Evolutionary conservation across 2,888 invertebrate species (phyloP).

Genomic region (Tiphia femorata): DNA sequence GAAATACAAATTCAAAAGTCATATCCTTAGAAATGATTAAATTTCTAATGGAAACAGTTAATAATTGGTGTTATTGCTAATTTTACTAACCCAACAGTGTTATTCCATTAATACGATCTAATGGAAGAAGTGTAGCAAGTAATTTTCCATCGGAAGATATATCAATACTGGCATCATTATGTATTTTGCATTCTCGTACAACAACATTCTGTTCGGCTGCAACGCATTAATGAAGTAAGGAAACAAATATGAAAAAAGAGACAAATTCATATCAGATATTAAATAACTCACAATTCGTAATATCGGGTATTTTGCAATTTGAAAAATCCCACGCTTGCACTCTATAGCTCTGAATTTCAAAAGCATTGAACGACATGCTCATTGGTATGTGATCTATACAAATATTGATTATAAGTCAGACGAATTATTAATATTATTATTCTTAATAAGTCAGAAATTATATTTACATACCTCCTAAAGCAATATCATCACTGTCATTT

Average conservation of each 20-base stretch:
- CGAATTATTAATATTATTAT: not conserved
- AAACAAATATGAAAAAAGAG: no score
- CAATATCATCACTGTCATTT: constrained; percentile 60
- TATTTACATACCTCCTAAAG: constrained; percentile 48
- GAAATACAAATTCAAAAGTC: no score
- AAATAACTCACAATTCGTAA: constrained; percentile 76
- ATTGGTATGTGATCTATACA: constrained; percentile 51
- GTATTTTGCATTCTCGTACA: constrained; percentile 85
- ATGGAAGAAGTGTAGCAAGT: constrained; percentile 82
- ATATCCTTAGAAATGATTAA: not conserved
- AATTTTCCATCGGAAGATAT: constrained; percentile 84
- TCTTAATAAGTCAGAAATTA: not conserved
- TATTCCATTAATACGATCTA: constrained; percentile 78
- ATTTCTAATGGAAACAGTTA: not conserved
- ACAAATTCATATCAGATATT: not conserved
- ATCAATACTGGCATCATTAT: constrained; percentile 89
- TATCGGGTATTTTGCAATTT: constrained; percentile 78
- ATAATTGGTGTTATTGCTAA: not conserved
- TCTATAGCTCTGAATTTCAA: constrained; percentile 74
- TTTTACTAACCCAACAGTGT: constrained; percentile 77
- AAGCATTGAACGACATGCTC: constrained; percentile 49
- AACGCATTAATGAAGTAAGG: constrained; percentile 6
- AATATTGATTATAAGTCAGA: not conserved
- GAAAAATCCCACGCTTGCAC: constrained; percentile 90
- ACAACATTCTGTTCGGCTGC: constrained; percentile 82